phyloP scores from a whole-genome alignment of 1,140 invertebrate genomes.

The Bombus consobrinus region DNA sequence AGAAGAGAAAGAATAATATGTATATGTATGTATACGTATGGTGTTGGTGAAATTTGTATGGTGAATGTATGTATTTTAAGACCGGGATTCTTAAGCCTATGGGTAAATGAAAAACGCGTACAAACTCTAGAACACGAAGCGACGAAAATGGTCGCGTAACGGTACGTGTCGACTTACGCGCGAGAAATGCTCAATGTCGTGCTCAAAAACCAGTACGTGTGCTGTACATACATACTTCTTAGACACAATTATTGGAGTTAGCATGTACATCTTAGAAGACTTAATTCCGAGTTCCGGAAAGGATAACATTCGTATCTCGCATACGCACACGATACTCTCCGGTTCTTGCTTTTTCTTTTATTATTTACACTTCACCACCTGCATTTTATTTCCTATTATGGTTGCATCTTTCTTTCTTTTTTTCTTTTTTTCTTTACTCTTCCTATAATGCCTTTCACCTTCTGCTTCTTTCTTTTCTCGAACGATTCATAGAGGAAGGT shows the following conservation, averaged over 20 bases:
- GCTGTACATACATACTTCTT: constrained; percentile 1
- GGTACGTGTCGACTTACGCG: constrained; percentile 48
- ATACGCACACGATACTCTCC: neutral
- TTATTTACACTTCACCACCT: neutral
- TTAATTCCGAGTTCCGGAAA: neutral
- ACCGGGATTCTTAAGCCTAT: neutral
- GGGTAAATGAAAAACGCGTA: constrained; percentile 45
- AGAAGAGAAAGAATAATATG: too few relatives aligned
- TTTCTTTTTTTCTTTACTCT: neutral
- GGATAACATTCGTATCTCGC: too few relatives aligned
- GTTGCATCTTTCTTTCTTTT: neutral
- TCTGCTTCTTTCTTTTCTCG: neutral
- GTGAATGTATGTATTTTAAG: neutral
- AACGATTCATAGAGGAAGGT: neutral
- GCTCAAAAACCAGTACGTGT: constrained; percentile 33
- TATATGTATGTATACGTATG: neutral
- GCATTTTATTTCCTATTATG: neutral
- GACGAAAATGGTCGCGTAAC: constrained; percentile 50
- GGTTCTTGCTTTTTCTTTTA: neutral
- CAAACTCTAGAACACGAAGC: constrained; percentile 41
- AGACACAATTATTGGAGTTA: constrained; percentile 20
- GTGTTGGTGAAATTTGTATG: neutral
- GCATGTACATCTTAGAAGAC: neutral
- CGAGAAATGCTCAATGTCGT: constrained; percentile 46
- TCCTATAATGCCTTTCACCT: neutral